Evolutionary conservation across 2,797 vertebrate species (phyloP).

Genomic region (Ctenochaetus hawaiiensis): DNA sequence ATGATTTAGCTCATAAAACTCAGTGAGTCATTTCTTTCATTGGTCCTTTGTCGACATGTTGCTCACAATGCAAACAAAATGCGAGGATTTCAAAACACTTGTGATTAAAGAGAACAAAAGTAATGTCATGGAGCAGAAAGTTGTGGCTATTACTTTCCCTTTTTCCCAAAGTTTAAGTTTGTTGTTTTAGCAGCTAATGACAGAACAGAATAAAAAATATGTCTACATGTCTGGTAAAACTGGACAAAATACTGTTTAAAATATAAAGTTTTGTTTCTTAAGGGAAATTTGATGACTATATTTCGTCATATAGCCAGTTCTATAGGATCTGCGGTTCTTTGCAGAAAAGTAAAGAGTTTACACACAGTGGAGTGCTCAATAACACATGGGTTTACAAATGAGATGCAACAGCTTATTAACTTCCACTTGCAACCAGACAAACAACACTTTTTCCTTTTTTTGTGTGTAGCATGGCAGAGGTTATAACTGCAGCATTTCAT

Average conservation of each 20-base stretch:
- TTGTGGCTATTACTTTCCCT: not conserved
- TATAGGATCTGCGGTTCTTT: not conserved
- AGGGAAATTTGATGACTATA: not conserved
- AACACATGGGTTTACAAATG: rapidly evolving
- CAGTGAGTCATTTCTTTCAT: not conserved
- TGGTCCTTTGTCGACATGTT: not conserved
- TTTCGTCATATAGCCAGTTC: not conserved
- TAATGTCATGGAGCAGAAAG: not conserved
- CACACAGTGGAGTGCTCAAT: not conserved
- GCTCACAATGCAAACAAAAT: not conserved
- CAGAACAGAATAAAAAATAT: not conserved
- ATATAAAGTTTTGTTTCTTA: not conserved
- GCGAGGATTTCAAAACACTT: not conserved
- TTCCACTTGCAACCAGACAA: not conserved
- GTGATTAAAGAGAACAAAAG: not conserved
- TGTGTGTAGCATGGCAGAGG: not conserved
- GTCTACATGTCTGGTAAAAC: not conserved
- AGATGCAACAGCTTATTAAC: not conserved
- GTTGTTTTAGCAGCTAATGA: not conserved
- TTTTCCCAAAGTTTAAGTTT: not conserved
- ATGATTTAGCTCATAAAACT: not conserved
- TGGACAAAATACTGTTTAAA: not conserved
- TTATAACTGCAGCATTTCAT: not conserved
- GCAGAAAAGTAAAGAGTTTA: not conserved
- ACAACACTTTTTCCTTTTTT: not conserved